A percentile compares a stretch with the other conserved stretches of the same genome.
phyloP scores from a whole-genome alignment of 2,888 invertebrate genomes.

The Thera britannica region DNA sequence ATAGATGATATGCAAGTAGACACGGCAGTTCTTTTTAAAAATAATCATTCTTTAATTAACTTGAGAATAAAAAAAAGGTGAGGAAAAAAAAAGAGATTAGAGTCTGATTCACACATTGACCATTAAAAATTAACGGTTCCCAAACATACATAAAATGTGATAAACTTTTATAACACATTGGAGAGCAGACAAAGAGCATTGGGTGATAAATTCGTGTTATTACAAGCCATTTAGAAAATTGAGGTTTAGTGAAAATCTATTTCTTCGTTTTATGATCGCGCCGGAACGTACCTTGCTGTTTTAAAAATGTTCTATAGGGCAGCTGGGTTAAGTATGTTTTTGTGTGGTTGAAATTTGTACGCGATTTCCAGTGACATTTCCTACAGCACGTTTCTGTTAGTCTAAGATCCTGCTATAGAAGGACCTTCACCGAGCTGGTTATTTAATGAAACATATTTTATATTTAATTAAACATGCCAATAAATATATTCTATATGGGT shows the following conservation, averaged over 20 bases:
- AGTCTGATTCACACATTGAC: background rate
- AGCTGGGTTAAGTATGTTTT: background rate
- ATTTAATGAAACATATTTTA: too few relatives aligned
- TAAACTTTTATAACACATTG: slow-evolving; percentile 12
- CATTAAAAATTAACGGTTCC: background rate
- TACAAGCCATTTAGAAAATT: slow-evolving; percentile 10
- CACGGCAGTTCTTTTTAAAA: too few relatives aligned
- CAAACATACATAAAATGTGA: slow-evolving; percentile 13
- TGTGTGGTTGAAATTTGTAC: background rate
- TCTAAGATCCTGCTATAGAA: too few relatives aligned
- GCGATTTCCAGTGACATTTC: background rate
- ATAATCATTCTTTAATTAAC: too few relatives aligned
- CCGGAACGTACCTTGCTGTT: background rate
- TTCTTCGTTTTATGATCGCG: slow-evolving; percentile 6
- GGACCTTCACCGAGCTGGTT: too few relatives aligned
- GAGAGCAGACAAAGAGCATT: slow-evolving; percentile 21
- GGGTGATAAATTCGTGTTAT: slow-evolving; percentile 17
- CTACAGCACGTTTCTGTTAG: background rate
- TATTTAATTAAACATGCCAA: too few relatives aligned
- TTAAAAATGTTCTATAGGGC: background rate
- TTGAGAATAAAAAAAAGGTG: too few relatives aligned
- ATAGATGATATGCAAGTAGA: too few relatives aligned
- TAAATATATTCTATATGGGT: too few relatives aligned
- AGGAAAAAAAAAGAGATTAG: too few relatives aligned
- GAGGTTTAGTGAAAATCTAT: slow-evolving; percentile 7